Evolutionary conservation across 2,797 vertebrate species (phyloP), one percentile per base, ranked within the genome.

Genomic region (Capromys pilorides): DNA sequence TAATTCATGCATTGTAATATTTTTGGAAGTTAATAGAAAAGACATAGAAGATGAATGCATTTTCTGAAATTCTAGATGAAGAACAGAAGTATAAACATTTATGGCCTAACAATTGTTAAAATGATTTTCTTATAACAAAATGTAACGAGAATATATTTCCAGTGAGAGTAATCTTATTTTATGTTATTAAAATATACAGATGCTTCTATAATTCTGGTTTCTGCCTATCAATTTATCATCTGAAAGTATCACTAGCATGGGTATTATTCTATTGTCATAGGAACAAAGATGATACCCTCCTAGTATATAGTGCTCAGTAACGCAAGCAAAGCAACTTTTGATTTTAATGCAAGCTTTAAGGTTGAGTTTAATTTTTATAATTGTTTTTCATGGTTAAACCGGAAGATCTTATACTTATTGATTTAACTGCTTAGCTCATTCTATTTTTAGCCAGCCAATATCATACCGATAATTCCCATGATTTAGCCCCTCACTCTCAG

Each of bases 61-160:
- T 95, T 93, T 88, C 54, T 92, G 79, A 95, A 96, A 94, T 91
- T 92, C 51, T 85, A 95, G 79, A 84, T 81, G 86, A 96, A 85
- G 91, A 66, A 89, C 16, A 79, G 49, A 89, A 12, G 8, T 66
- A 96, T 78, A 94, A 96, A 86, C 26, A 90, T 36, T 90, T 83
- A 79, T 61, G 41, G 36, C 31, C 39, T 51, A 83, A 64, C 19
- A 83, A 84, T 64, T 88, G 69, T 83, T 90, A 90, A 88, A 92
- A 71, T 94, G 49, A 78, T 92, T 95, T 95, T 78, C 89, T 86
- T 86, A 75, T 89, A 84, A 94, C 14, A 80, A 91, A 91, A 92
- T 54, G 51, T 81, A 77, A 93, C 84, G 31, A 91, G 57, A 93
- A 95, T 69, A 54, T n/a, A 84, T 86, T 95, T 93, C 39, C 78